Conservation (phyloP, 2,113 vertebrate genomes). For the Ammospiza nelsoni region DNA sequence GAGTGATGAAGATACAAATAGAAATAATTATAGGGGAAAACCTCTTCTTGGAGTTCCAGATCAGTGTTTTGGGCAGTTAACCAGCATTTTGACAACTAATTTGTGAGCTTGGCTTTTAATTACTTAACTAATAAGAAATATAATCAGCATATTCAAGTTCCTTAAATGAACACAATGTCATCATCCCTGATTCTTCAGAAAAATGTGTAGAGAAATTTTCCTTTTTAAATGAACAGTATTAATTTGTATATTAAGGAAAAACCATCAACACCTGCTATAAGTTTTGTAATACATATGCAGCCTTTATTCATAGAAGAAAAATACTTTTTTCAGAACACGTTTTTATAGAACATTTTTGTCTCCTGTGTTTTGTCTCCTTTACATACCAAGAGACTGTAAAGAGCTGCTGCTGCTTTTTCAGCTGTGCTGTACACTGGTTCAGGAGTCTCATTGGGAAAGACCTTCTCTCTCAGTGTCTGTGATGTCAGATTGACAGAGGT, state of each 20-base stretch:
- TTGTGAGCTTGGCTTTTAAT: not conserved
- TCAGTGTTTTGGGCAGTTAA: not conserved
- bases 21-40: not conserved
- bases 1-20: not conserved
- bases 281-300: not conserved
- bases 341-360: not conserved
- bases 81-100: not conserved
- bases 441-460: not conserved
- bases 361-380: not conserved
- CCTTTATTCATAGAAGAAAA: not conserved
- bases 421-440: not conserved
- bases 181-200: not conserved
- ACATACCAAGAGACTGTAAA: not conserved
- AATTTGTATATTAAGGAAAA: not conserved
- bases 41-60: not conserved
- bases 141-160: not conserved
- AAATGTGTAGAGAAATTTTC: not conserved
- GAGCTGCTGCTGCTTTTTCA: not conserved
- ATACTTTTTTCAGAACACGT: not conserved
- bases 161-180: not conserved
- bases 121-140: not conserved
- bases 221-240: not conserved
- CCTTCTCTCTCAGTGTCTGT: rapidly evolving
- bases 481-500: not conserved
- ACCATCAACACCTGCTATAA: not conserved